Evolutionary conservation across 1,140 invertebrate species (phyloP), one percentile per base, ranked within the genome.

Genomic region (Drosophila auraria): DNA sequence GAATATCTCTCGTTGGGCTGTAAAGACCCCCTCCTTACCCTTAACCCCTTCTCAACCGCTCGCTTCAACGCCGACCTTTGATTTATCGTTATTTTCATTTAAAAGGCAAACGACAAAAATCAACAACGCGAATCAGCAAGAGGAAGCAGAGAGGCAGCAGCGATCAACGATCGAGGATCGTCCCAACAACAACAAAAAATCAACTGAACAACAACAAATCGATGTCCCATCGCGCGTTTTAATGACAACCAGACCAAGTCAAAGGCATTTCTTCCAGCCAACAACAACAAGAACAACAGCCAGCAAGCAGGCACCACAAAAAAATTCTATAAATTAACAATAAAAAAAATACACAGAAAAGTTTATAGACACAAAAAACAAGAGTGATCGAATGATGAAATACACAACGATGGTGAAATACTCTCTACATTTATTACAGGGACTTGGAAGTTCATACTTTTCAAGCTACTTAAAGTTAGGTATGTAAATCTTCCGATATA

Each of bases 41-140:
- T 23, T 27, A 15, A 2, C 4, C n/a, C 20, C 15, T 6, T n/a
- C 9, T 38, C 33, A 36, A 27, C 33, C 11, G 58, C 36, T 44
- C 33, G 49, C 64, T 69, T 51, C 54, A 51, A 72, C 70, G 77
- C 70, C 79, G 82, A 86, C 74, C 86, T 86, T 90, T 89, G 86
- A 89, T 89, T 89, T 90, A 89, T 89, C 65, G 86, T 90, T 89
- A 89, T 86, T 89, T 90, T 90, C 54, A 90, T 89, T 89, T 89
- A 89, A 89, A 89, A 89, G 82, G 82, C 87, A 86, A 89, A 86
- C 87, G 86, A 89, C 86, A 84, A 86, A 89, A 90, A 86, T 90
- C 78, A 89, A 90, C 80, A 87, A 70, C 58, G 68, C 58, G 61
- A 60, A 57, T 47, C 42, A 40, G 50, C 23, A 64, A 56, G 53